Evolutionary conservation across 2,797 vertebrate species (phyloP), one percentile per base, ranked within the genome.

Genomic region (Schizopygopsis malacanthus): DNA sequence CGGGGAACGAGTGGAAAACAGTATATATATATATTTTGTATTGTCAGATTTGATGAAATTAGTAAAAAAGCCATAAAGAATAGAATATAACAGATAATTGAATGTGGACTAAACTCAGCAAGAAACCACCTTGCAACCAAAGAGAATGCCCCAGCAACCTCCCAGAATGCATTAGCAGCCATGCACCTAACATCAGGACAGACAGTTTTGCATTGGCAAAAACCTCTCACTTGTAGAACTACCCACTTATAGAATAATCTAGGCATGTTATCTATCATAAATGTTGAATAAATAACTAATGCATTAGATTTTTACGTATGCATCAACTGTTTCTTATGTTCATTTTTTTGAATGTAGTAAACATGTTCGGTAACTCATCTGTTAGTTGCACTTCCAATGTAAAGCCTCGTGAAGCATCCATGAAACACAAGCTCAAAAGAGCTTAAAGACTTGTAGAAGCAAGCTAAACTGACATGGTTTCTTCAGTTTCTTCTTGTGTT

Each of bases 31-130:
- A 4, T 37, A 41, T 77, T 56, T 39, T 37, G 28, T 59, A 41
- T 59, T 78, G 52, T n/a, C 52, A 78, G 20, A 59, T 59, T 52
- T 75, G 18, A 76, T 22, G 20, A 54, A 76, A 54, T 54, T 10
- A 54, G 3, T 16, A 7, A 73, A 47, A 28, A 28, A 18, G 10
- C 9, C 50, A 76, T 56, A 50, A 28, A 28, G 18, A 12, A 11
- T 54, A 39, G 10, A n/a, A 77, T n/a, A 56, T 39, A 18, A 3
- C 50, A 37, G 18, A 72, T 1, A 47, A 6, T 72, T 25, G 12
- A 72, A n/a, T 12, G 11, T 11, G 28, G 47, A 50, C 16, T 33
- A 9, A 75, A 33, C 6, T 20, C 28, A 52, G 28, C 33, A 37
- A 22, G 25, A 65, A 33, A 65, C 61, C 25, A 63, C 61, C 5